Evolutionary conservation across 2,113 vertebrate species (phyloP).

Genomic region (Nothocercus nigrocapillus): DNA sequence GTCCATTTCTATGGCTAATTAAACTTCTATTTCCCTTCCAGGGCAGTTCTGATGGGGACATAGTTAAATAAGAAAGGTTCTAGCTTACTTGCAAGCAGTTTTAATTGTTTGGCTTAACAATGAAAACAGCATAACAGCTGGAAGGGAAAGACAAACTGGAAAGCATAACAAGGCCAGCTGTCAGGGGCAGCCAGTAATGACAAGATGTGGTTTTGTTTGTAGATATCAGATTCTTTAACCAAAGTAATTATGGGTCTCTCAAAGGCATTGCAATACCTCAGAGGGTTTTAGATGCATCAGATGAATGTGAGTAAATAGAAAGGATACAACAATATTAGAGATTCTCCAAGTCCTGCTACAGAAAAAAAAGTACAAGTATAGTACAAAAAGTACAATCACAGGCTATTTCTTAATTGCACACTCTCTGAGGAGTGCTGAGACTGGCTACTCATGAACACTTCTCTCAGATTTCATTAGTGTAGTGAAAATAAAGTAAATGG

Average conservation of each 20-base stretch:
- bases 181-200: neutral
- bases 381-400: neutral
- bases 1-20: neutral
- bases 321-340: neutral
- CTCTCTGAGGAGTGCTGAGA: neutral
- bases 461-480: neutral
- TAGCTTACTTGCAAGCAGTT: neutral
- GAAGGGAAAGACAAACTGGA: neutral
- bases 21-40: neutral
- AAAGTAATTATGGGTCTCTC: neutral
- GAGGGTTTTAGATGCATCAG: neutral
- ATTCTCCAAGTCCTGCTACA: neutral
- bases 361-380: neutral
- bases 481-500: neutral
- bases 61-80: neutral
- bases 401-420: neutral
- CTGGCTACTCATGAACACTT: neutral
- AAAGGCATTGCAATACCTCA: neutral
- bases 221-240: neutral
- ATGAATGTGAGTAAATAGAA: neutral
- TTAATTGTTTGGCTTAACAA: neutral
- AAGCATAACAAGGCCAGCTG: neutral
- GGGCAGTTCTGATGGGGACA: neutral
- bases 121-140: neutral
- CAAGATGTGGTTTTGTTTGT: neutral